Evolutionary conservation across 2,888 invertebrate genomes (phyloP), one percentile per base, ranked within the genome.

Genomic region (Eretmocerus hayati): DNA sequence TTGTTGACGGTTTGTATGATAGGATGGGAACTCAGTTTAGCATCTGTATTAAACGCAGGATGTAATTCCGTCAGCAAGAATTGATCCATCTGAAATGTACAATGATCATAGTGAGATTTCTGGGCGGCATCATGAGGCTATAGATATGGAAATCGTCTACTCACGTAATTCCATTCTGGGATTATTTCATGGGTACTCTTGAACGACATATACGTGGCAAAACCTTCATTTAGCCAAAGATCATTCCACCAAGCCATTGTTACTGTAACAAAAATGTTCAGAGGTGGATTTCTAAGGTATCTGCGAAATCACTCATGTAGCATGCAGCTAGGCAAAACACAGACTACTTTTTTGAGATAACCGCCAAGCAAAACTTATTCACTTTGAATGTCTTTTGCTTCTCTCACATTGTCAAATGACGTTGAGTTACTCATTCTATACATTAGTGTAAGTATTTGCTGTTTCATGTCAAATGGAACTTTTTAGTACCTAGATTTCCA

Each of bases 201-300:
- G 59, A 83, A 88, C 69, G 90, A 84, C 74, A 94, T 87, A 67
- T 86, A 95, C 2, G 85, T 81, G 3, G 94, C 94, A 69, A 95
- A 95, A 0, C 94, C 95, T 75, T 90, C 89, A 65, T 94, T 95
- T 19, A 95, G 74, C 94, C 94, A 90, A 1, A 90, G 74, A 69
- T 94, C 93, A 66, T 89, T 85, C 90, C 90, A 90, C 92, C 92
- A 92, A 58, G 84, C 79, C 87, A 93, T 86, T 5, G 93, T 94
- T 1, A 93, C 93, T 84, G n/a, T n/a, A n/a, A n/a, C n/a, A n/a
- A n/a, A n/a, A n/a, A n/a, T n/a, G n/a, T n/a, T n/a, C n/a, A n/a
- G n/a, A n/a, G n/a, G n/a, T n/a, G n/a, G n/a, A n/a, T n/a, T n/a
- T n/a, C n/a, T n/a, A n/a, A n/a, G n/a, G n/a, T n/a, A n/a, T n/a